Percentiles rank a stretch among this genome's conserved stretches.
Evolutionary conservation across 2,888 invertebrate genomes (phyloP).

Genomic region (Dendrolimus houi): DNA sequence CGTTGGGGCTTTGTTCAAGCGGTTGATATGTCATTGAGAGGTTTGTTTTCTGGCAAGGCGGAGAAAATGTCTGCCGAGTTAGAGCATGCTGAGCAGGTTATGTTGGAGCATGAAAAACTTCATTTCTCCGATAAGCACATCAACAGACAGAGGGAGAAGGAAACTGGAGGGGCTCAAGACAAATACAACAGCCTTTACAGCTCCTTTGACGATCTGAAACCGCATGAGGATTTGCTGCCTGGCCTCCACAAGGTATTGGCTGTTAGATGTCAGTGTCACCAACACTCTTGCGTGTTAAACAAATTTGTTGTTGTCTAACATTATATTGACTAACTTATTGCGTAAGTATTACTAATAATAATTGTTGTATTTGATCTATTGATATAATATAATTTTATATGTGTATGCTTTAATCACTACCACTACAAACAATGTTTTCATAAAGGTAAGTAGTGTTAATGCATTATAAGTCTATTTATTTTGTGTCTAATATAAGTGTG

Average conservation of each 20-base stretch:
- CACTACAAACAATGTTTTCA: too few relatives aligned
- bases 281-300: constrained; percentile 19
- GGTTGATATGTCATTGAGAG: constrained; percentile 48
- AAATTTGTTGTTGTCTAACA: constrained; percentile 7
- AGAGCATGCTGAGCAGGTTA: constrained; percentile 72
- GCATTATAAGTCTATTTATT: too few relatives aligned
- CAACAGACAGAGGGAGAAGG: constrained; percentile 33
- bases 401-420: not conserved
- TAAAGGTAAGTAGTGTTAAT: too few relatives aligned
- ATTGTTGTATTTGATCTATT: constrained; percentile 12
- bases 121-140: constrained; percentile 56
- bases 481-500: too few relatives aligned
- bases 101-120: constrained; percentile 69
- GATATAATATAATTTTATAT: constrained; percentile 6
- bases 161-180: constrained; percentile 32
- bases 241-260: constrained; percentile 59
- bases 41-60: constrained; percentile 73
- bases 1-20: constrained; percentile 34
- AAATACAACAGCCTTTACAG: constrained; percentile 65
- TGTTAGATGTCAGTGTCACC: constrained; percentile 31
- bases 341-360: constrained; percentile 18
- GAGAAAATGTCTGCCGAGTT: constrained; percentile 70
- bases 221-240: constrained; percentile 53
- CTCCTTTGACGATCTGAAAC: constrained; percentile 63
- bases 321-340: constrained; percentile 20